Evolutionary conservation across 2,113 vertebrate genomes (phyloP), one percentile per base, ranked within the genome.

Genomic region (Himantopus leucocephalus): DNA sequence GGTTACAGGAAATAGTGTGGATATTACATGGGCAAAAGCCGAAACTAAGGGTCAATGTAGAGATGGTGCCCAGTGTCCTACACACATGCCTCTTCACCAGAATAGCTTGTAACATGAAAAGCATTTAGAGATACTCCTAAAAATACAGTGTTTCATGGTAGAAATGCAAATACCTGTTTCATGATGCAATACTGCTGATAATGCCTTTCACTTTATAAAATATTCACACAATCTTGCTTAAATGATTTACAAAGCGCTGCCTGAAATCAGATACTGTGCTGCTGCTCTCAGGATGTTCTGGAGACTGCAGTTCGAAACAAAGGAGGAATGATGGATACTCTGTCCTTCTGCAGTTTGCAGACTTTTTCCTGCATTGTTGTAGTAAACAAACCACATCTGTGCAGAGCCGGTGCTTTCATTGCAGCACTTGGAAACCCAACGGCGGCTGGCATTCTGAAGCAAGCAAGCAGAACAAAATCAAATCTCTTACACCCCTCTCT

Each of bases 181-280:
- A 22, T 47, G 20, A 62, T 70, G n/a, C 55, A 73, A 39, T 50
- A 24, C 26, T 3, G 9, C 48, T 72, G 53, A 76, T 79, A 85
- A 82, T 50, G 24, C 39, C 55, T 77, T 83, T 84, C 75, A 48
- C 64, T 60, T 80, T 53, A 90, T 85, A 55, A 87, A 94, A 93
- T 74, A 81, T 63, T 91, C 83, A 89, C 79, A 67, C 32, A 41
- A 8, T 91, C 76, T 87, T 89, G 43, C 66, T 78, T 93, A 85
- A 93, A 77, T 72, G 55, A 86, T 86, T 80, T 78, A 84, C 78
- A 86, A 88, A 96, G 85, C 56, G 63, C 37, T 89, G 79, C 76
- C 80, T 91, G 85, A 81, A 95, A 89, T 30, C 27, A 91, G 64
- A 41, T 24, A 27, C 39, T 34, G 11, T 41, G 55, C 47, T 91